Percentiles rank a stretch among this genome's conserved stretches.
phyloP scores from a whole-genome alignment of 2,113 vertebrate genomes.

The Oreotrochilus melanogaster region DNA sequence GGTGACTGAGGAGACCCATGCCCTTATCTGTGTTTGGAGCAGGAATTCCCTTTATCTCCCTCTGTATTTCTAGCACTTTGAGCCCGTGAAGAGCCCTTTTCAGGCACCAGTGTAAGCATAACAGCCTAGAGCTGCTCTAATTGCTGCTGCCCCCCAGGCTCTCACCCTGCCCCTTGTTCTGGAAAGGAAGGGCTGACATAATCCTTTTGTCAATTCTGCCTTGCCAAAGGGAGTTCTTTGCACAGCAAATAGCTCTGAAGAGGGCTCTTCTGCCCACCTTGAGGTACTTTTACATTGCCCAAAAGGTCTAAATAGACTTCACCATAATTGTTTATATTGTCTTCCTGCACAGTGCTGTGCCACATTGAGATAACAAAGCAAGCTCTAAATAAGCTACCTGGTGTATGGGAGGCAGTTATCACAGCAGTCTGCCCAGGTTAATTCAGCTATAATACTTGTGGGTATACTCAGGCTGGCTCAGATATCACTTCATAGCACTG shows the following conservation, averaged over 20 bases:
- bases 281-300: conserved; percentile 42
- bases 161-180: neutral
- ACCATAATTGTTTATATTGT: conserved; percentile 55
- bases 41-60: neutral
- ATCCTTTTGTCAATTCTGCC: conserved; percentile 17
- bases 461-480: neutral
- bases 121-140: conserved; percentile 24
- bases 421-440: conserved; percentile 66
- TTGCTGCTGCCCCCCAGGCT: conserved; percentile 19
- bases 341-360: conserved; percentile 14
- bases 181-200: conserved; percentile 53
- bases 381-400: conserved; percentile 52
- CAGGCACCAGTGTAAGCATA: neutral
- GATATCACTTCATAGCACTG: neutral
- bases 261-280: conserved; percentile 51
- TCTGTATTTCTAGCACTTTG: neutral
- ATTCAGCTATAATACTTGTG: conserved; percentile 55
- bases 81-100: neutral
- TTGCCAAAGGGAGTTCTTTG: conserved; percentile 36
- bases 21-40: neutral
- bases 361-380: conserved; percentile 51
- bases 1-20: neutral
- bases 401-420: conserved; percentile 39
- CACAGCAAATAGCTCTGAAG: neutral
- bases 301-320: conserved; percentile 42